Conservation (phyloP, 1,140 invertebrate species). For the Samia ricini region DNA sequence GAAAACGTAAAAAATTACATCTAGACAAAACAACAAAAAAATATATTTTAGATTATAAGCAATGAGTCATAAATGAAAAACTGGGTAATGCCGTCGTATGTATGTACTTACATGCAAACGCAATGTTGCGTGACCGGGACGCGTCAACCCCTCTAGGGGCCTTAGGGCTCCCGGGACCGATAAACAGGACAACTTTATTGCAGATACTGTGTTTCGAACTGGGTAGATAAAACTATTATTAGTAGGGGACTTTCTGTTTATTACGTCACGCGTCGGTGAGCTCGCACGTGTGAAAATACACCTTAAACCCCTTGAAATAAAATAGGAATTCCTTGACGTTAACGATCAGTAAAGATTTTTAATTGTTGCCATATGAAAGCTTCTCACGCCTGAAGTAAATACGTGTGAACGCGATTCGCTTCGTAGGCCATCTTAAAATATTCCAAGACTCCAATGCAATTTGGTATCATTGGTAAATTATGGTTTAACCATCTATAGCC, state of each 20-base stretch:
- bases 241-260: background rate
- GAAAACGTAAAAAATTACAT: too few relatives aligned
- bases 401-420: too few relatives aligned
- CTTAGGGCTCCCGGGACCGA: conserved; percentile 11
- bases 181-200: conserved; percentile 17
- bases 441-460: too few relatives aligned
- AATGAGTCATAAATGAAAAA: background rate
- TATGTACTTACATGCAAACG: background rate
- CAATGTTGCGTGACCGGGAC: conserved; percentile 3
- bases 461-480: too few relatives aligned
- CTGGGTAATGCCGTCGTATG: background rate
- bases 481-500: too few relatives aligned
- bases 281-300: background rate
- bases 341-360: background rate
- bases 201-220: conserved; percentile 5
- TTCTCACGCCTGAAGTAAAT: background rate
- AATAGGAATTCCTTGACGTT: background rate
- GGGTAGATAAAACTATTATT: conserved; percentile 9
- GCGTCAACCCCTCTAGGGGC: conserved; percentile 7
- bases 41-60: background rate
- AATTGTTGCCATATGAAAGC: background rate
- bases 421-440: too few relatives aligned
- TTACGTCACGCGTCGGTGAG: background rate
- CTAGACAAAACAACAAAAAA: background rate
- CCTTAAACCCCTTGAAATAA: background rate